phyloP scores from a whole-genome alignment of 1,140 invertebrate species.

The Drosophila kepulauana region DNA sequence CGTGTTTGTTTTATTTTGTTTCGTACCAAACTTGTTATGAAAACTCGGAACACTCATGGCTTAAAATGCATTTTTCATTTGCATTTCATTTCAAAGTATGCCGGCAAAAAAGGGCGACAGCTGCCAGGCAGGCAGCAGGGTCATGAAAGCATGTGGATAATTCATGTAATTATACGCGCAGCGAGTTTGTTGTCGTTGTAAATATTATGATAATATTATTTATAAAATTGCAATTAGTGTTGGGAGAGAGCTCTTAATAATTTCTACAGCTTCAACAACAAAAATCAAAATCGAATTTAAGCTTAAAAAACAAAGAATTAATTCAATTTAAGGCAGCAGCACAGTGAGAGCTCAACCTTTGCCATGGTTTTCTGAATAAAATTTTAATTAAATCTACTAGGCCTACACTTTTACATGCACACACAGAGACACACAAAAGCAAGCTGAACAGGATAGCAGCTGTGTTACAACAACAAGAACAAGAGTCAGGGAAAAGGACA shows the following conservation, averaged over 20 bases:
- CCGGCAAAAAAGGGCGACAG: not conserved
- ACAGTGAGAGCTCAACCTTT: slow-evolving; percentile 39
- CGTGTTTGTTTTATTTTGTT: slow-evolving; percentile 20
- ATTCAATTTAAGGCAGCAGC: slow-evolving; percentile 38
- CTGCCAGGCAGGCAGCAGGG: not conserved
- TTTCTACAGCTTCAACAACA: not conserved
- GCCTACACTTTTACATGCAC: slow-evolving; percentile 40
- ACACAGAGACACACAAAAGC: slow-evolving; percentile 10
- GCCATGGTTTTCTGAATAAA: slow-evolving; percentile 55
- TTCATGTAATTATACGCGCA: slow-evolving; percentile 33
- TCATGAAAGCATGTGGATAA: slow-evolving; percentile 30
- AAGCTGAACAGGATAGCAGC: slow-evolving; percentile 46
- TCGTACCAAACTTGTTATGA: slow-evolving; percentile 15
- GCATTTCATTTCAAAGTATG: slow-evolving; percentile 27
- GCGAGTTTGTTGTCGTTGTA: slow-evolving; percentile 1
- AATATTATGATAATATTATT: slow-evolving; percentile 29
- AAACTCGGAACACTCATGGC: slow-evolving; percentile 9
- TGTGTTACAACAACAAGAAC: slow-evolving; percentile 58
- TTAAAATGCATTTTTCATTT: slow-evolving; percentile 40
- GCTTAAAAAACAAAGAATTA: slow-evolving; percentile 29
- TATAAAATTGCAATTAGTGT: slow-evolving; percentile 36
- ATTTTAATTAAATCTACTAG: slow-evolving; percentile 80
- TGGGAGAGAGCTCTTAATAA: slow-evolving; percentile 3
- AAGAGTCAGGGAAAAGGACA: slow-evolving; percentile 40
- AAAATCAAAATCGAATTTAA: slow-evolving; percentile 16